A percentile compares a stretch with the other conserved stretches of the same genome.
Evolutionary conservation across 2,113 vertebrate genomes (phyloP).

Genomic region (Damaliscus lunatus): DNA sequence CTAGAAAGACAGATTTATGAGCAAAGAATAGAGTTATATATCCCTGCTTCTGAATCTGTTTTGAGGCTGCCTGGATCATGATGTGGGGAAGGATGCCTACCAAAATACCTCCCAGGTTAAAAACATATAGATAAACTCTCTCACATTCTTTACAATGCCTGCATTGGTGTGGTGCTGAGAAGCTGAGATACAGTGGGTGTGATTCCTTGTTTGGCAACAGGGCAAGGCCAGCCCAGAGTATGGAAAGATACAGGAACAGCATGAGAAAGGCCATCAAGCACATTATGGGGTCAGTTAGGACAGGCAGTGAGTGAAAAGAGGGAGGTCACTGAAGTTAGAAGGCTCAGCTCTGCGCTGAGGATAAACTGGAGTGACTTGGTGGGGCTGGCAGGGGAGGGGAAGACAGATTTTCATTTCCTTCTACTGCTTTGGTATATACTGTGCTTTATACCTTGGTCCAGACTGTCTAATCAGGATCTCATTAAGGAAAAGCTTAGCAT

Average conservation of each 20-base stretch:
- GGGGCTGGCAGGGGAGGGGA: not conserved
- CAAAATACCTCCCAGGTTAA: not conserved
- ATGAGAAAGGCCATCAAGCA: not conserved
- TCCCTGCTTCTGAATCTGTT: no score
- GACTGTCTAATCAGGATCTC: constrained; percentile 41
- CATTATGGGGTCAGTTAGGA: not conserved
- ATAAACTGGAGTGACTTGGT: not conserved
- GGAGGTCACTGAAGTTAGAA: not conserved
- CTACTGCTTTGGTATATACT: not conserved
- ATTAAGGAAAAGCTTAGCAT: constrained; percentile 57
- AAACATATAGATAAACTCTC: not conserved
- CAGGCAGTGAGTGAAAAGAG: not conserved
- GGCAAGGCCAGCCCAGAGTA: not conserved
- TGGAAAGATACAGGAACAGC: not conserved
- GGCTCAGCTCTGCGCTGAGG: not conserved
- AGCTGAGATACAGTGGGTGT: not conserved
- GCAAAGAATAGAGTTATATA: no score
- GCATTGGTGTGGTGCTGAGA: not conserved
- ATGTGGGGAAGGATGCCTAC: no score
- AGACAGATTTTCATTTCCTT: not conserved
- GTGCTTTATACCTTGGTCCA: not conserved
- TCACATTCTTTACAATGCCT: not conserved
- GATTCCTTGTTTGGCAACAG: not conserved
- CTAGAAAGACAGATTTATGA: no score
- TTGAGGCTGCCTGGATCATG: no score